Base-by-base conservation (phyloP, 1,140 invertebrate genomes). In the Caenorhabditis brenneri region DNA sequence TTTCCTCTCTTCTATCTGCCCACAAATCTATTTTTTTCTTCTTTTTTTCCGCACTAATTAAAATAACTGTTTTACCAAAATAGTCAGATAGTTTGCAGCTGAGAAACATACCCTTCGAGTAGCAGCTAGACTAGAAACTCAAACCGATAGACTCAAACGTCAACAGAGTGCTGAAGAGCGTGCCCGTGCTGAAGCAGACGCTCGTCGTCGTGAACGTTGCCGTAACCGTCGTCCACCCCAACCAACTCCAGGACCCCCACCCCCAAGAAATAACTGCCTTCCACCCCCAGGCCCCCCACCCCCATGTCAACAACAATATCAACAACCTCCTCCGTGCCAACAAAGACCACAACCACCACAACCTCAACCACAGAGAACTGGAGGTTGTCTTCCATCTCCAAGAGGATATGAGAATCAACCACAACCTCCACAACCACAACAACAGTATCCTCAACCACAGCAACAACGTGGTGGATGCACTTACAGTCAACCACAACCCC, bases 101-200 rank as follows among this genome's bases (percentile, higher is more conserved):
- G 60, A 58, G 60, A 58, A 58, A 24, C 55, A 60, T 46, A 82
- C 81, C 24, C 36, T 69, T 51, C 81, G 81, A 48, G 81, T 82
- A 82, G 81, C 60, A 29, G 81, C 81, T 69, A 82, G 55, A 36
- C 60, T 82, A 60, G 31, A 82, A 46, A 36, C 36, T 42, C 81
- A 82, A 69, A 39, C 39, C 42, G 81, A 82, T 42, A 65, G 81
- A 51, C 24, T 46, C 27, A 42, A 81, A 29, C 49, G 48, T 39
- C 80, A 81, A 48, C 31, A 81, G 53, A 60, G 36, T 24, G 36
- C 49, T n/a, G 51, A 81, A 51, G 49, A 81, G 31, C 51, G 48
- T 19, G 22, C 80, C 53, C 80, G 36, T 2, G 53, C 48, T 60
- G 80, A 55, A 69, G 55, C 81, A 10, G 53, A 53, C 36, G 48